A percentile compares a stretch with the other conserved stretches of the same genome.
These are phyloP conservation scores for Aurelia aurita DNA, from an alignment of 30 jellyfish, hydroid and myxozoan species.

Conservation along the genomic window DNA sequence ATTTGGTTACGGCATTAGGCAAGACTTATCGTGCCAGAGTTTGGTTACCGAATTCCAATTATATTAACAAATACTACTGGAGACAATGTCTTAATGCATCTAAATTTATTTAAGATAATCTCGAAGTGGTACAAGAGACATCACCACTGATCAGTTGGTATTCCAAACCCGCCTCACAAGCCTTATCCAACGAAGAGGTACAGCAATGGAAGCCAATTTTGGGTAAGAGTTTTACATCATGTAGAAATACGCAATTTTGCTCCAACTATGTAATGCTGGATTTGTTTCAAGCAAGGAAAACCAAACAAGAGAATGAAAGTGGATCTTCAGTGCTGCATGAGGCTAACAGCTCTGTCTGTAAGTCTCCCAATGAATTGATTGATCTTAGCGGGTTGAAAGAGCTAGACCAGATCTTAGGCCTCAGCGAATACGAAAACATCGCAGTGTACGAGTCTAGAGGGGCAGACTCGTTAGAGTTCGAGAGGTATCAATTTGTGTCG, in stretches of 20 bases:
- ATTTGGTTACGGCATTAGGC: too few species aligned
- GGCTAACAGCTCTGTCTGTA: not conserved
- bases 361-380: not conserved
- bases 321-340: not conserved
- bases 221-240: conserved; percentile 21
- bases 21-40: too few species aligned
- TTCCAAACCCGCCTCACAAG: not conserved
- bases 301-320: not conserved
- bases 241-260: conserved; percentile 47
- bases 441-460: not conserved
- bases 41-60: too few species aligned
- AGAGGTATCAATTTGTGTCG: not conserved
- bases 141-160: conserved; percentile 26
- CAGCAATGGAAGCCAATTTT: conserved; percentile 43
- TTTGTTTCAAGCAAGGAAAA: conserved; percentile 50
- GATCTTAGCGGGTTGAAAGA: not conserved
- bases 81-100: too few species aligned
- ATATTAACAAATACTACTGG: too few species aligned
- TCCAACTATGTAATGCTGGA: conserved; percentile 32
- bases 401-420: not conserved
- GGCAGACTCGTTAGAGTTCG: not conserved
- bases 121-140: too few species aligned
- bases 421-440: not conserved
- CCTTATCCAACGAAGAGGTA: conserved; percentile 19
- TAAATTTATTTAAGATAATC: too few species aligned